phyloP scores from a whole-genome alignment of 2,888 invertebrate genomes.

The Hesperia comma region DNA sequence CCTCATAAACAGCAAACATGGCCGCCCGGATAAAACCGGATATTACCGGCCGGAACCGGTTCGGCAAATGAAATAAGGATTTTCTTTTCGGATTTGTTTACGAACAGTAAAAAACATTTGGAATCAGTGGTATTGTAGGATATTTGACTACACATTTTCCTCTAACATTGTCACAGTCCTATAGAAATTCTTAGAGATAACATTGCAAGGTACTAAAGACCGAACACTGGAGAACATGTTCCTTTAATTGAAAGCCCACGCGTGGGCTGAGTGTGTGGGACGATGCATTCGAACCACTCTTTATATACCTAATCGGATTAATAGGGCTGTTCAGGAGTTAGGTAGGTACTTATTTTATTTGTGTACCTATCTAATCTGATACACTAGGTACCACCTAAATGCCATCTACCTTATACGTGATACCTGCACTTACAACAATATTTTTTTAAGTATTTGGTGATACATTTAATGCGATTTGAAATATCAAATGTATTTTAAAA shows the following conservation, averaged over 20 bases:
- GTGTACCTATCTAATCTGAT: too few species aligned
- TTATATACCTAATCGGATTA: slow-evolving; percentile 22
- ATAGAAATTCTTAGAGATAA: neutral
- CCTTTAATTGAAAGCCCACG: slow-evolving; percentile 22
- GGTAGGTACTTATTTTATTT: too few species aligned
- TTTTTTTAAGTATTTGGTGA: too few species aligned
- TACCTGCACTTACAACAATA: too few species aligned
- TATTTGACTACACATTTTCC: neutral
- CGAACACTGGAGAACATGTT: slow-evolving; percentile 29
- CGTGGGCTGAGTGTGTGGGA: slow-evolving; percentile 23
- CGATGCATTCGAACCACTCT: neutral
- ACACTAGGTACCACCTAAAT: too few species aligned
- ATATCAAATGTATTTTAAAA: too few species aligned
- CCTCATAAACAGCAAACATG: slow-evolving; percentile 38
- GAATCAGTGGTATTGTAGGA: neutral
- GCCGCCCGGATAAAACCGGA: slow-evolving; percentile 44
- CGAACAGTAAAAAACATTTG: neutral
- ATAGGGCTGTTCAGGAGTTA: slow-evolving; percentile 3
- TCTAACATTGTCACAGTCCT: too few species aligned
- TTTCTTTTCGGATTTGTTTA: slow-evolving; percentile 36
- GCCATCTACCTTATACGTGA: too few species aligned
- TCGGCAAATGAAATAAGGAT: slow-evolving; percentile 52
- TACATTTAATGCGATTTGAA: too few species aligned
- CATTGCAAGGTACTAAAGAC: slow-evolving; percentile 13
- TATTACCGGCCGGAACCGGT: slow-evolving; percentile 50